A percentile compares a stretch with the other conserved stretches of the same genome.
These are phyloP conservation scores for Bombylius major DNA, from an alignment of 2,888 invertebrate species.

Conservation along the genomic window DNA sequence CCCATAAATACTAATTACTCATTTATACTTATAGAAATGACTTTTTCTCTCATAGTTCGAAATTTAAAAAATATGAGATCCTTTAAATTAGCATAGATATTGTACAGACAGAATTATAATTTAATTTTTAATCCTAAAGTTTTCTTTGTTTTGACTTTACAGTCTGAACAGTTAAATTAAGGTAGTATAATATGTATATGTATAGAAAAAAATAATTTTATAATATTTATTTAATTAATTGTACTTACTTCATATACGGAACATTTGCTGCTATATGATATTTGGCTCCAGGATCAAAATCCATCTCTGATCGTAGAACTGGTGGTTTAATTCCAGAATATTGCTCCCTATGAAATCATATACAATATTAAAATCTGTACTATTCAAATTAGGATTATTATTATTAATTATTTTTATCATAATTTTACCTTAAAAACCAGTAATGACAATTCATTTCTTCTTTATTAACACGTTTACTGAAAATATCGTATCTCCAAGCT, in stretches of 20 bases:
- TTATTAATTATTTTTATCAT: background rate
- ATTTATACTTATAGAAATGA: too few relatives aligned
- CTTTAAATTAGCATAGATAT: too few relatives aligned
- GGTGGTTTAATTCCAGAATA: constrained; percentile 80
- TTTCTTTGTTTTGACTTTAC: too few relatives aligned
- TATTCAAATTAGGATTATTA: background rate
- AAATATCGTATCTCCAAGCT: constrained; percentile 76
- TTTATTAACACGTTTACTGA: constrained; percentile 57
- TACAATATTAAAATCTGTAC: background rate
- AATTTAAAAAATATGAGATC: too few relatives aligned
- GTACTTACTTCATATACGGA: constrained; percentile 74
- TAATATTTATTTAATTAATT: too few relatives aligned
- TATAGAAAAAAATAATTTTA: too few relatives aligned
- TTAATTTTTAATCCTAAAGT: too few relatives aligned
- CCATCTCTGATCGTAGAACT: constrained; percentile 67
- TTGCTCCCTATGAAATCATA: constrained; percentile 47
- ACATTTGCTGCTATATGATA: constrained; percentile 86
- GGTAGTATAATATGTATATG: too few relatives aligned
- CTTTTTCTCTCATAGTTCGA: too few relatives aligned
- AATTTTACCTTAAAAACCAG: constrained; percentile 62
- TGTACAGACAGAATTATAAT: too few relatives aligned
- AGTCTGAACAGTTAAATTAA: too few relatives aligned
- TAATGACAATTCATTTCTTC: constrained; percentile 78
- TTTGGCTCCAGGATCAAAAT: constrained; percentile 88
- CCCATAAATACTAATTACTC: too few relatives aligned